phyloP scores from a whole-genome alignment of 2,888 invertebrate genomes.

The Amblyjoppa proteus region DNA sequence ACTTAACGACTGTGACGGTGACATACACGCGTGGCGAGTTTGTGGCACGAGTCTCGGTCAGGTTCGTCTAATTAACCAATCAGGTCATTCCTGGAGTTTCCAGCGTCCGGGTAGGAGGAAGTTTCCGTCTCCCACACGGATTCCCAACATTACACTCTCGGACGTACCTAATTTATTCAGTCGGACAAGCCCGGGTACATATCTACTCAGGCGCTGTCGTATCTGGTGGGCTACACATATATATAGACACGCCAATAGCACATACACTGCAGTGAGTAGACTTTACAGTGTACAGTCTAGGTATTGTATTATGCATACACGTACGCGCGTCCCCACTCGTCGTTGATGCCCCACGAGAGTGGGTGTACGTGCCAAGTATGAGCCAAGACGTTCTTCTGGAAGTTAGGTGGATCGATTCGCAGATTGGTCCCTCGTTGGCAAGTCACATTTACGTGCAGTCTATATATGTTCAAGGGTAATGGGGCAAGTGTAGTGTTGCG shows the following conservation, averaged over 20 bases:
- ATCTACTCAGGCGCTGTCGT: conserved; percentile 4
- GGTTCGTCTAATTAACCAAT: conserved; percentile 76
- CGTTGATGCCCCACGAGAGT: conserved; percentile 22
- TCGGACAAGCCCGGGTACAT: conserved; percentile 41
- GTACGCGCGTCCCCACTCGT: conserved; percentile 23
- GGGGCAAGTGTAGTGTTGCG: background rate
- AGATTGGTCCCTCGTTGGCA: conserved; percentile 31
- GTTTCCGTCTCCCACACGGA: conserved; percentile 69
- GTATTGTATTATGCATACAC: conserved; percentile 42
- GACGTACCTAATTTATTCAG: conserved; percentile 72
- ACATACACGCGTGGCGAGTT: conserved; percentile 58
- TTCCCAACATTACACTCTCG: conserved; percentile 64
- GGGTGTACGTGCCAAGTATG: conserved; percentile 40
- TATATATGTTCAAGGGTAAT: conserved; percentile 1
- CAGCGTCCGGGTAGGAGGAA: conserved; percentile 54
- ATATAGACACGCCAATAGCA: background rate
- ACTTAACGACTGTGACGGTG: conserved; percentile 18
- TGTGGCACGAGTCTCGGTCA: conserved; percentile 62
- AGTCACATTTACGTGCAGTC: background rate
- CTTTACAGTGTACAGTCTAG: conserved; percentile 19
- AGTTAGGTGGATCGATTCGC: conserved; percentile 24
- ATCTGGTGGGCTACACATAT: conserved; percentile 4
- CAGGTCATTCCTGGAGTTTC: conserved; percentile 67
- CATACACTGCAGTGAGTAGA: conserved; percentile 16
- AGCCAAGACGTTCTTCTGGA: conserved; percentile 33